Evolutionary conservation across 2,113 vertebrate genomes (phyloP).

Genomic region (Emydocephalus ijimae): DNA sequence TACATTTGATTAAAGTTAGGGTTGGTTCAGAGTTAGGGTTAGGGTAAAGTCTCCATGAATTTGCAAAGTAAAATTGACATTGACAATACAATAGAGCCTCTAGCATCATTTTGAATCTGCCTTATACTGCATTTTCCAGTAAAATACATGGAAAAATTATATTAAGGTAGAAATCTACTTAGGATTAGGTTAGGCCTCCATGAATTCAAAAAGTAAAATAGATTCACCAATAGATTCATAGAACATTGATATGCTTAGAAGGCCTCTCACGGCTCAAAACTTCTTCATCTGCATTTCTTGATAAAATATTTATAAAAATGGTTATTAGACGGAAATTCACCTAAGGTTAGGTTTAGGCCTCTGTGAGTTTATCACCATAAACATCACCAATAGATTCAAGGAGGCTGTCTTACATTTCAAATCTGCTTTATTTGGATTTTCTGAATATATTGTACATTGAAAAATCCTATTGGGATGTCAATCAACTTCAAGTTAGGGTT

Average conservation of each 20-base stretch:
- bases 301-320: not conserved
- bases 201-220: not conserved
- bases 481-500: not conserved
- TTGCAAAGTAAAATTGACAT: no score
- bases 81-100: no score
- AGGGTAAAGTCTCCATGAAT: not conserved
- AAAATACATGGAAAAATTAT: not conserved
- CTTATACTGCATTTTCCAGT: not conserved
- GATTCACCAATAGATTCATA: not conserved
- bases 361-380: not conserved
- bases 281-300: not conserved
- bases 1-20: not conserved
- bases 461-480: not conserved
- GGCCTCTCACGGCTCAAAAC: not conserved
- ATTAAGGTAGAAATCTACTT: not conserved
- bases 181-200: not conserved
- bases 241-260: not conserved
- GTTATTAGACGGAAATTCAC: not conserved
- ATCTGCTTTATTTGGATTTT: not conserved
- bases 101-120: no score
- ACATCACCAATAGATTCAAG: not conserved
- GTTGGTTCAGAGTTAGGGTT: not conserved
- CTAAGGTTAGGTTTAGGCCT: not conserved
- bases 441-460: not conserved
- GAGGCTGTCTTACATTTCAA: not conserved